Conservation (phyloP, 2,888 invertebrate genomes). For the Tromatobia lineatoria region DNA sequence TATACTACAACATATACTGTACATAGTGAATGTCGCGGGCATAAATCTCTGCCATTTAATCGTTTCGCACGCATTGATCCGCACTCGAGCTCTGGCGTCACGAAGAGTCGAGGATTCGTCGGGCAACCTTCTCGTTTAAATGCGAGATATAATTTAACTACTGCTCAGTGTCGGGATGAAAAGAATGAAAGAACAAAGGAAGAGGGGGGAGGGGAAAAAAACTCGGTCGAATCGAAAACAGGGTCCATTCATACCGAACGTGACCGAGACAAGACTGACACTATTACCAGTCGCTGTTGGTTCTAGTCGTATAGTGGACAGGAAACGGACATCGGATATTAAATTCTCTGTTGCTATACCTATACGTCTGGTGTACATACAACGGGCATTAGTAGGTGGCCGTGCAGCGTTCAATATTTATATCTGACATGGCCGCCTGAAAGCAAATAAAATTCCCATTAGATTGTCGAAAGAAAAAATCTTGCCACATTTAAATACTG, state of each 20-base stretch:
- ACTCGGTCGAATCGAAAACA: conserved; percentile 75
- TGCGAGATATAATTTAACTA: conserved; percentile 37
- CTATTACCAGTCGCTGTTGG: conserved; percentile 77
- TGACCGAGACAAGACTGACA: conserved; percentile 79
- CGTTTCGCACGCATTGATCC: conserved; percentile 70
- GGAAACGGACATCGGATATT: conserved; percentile 48
- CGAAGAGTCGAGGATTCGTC: conserved; percentile 51
- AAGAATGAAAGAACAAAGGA: conserved; percentile 53
- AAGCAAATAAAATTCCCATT: background rate
- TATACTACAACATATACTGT: background rate
- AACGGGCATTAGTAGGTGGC: background rate
- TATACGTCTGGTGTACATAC: background rate
- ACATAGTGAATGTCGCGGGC: conserved; percentile 51
- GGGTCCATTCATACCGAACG: conserved; percentile 80
- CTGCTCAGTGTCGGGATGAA: conserved; percentile 51
- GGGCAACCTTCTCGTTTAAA: conserved; percentile 51
- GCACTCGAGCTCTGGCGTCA: conserved; percentile 65
- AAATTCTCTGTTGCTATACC: conserved; percentile 6
- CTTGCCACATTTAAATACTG: no score
- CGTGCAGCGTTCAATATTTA: background rate
- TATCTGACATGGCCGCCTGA: background rate
- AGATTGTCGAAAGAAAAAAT: background rate
- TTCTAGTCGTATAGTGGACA: conserved; percentile 47
- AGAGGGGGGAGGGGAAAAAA: conserved; percentile 58
- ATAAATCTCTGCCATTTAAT: conserved; percentile 65